Evolutionary conservation across 2,797 vertebrate species (phyloP).

Genomic region (Myotis planiceps): DNA sequence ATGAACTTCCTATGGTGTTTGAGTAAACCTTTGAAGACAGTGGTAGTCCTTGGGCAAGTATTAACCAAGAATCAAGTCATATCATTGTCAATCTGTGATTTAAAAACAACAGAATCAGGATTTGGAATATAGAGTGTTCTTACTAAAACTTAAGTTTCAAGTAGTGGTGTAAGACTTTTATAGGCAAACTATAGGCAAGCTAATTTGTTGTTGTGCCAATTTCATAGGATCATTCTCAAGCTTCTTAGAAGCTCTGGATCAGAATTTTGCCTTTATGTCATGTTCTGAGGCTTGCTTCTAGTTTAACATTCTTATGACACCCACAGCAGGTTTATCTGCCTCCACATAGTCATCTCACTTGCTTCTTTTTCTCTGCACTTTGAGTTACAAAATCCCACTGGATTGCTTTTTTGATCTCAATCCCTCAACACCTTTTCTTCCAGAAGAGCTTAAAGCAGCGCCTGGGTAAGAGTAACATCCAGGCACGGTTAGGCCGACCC

Average conservation of each 20-base stretch:
- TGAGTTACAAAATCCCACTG: slow-evolving; percentile 9
- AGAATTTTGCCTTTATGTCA: not conserved
- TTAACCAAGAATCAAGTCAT: slow-evolving; percentile 44
- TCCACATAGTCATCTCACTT: slow-evolving; percentile 38
- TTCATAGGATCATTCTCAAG: not conserved
- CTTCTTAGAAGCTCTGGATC: slow-evolving; percentile 1
- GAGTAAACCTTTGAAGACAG: slow-evolving; percentile 76
- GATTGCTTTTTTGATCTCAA: slow-evolving; percentile 72
- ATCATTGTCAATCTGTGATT: slow-evolving; percentile 44
- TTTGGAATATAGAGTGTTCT: not conserved
- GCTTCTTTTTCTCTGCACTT: slow-evolving; percentile 61
- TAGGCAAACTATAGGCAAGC: slow-evolving; percentile 46
- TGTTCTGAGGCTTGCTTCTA: slow-evolving; percentile 51
- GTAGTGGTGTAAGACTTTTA: not conserved
- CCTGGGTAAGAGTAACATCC: slow-evolving; percentile 98
- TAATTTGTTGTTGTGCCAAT: slow-evolving; percentile 11
- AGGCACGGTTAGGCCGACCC: slow-evolving; percentile 95
- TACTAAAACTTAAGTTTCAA: not conserved
- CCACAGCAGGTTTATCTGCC: slow-evolving; percentile 21
- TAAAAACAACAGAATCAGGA: slow-evolving; percentile 38
- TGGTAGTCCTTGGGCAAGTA: slow-evolving; percentile 72
- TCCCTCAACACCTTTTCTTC: slow-evolving; percentile 82
- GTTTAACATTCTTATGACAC: not conserved
- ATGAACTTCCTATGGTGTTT: slow-evolving; percentile 66
- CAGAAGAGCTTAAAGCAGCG: slow-evolving; percentile 97